A percentile compares a stretch with the other conserved stretches of the same genome.
Evolutionary conservation across 2,797 vertebrate species (phyloP).

Genomic region (Paramormyrops hopkinsi): DNA sequence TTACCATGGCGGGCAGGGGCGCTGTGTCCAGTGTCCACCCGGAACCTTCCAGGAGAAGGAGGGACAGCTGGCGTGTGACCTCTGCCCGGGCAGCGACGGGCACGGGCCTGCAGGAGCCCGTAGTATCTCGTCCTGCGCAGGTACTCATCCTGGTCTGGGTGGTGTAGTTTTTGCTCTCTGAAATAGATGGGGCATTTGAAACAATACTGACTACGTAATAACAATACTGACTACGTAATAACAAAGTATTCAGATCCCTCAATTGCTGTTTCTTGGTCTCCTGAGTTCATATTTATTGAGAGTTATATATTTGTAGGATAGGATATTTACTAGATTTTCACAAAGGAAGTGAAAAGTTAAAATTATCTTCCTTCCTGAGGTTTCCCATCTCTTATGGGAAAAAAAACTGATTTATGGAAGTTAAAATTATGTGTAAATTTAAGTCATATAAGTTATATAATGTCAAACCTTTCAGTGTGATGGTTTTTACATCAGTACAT

Average conservation of each 20-base stretch:
- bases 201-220: not conserved
- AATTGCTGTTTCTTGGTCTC: not conserved
- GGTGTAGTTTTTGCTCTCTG: not conserved
- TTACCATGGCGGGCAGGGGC: conserved; percentile 90
- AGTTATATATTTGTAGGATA: not conserved
- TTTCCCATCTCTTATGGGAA: not conserved
- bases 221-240: too few species aligned
- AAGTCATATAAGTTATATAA: not conserved
- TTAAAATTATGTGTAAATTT: not conserved
- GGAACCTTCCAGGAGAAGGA: conserved; percentile 97
- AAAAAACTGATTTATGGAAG: not conserved
- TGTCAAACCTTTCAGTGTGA: not conserved
- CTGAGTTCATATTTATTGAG: not conserved
- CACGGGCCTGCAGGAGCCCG: conserved; percentile 79
- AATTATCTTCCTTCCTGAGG: not conserved
- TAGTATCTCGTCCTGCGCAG: conserved; percentile 86
- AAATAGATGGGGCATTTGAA: not conserved
- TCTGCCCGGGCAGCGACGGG: conserved; percentile 86
- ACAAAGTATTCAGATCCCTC: not conserved
- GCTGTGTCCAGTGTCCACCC: conserved; percentile 85
- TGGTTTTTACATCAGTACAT: not conserved
- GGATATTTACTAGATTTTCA: not conserved
- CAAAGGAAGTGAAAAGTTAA: not conserved
- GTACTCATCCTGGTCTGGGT: conserved; percentile 49
- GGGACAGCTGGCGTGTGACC: conserved; percentile 93